A percentile compares a stretch with the other conserved stretches of the same genome.
Conservation (phyloP, 2,888 invertebrate species). For the Trimorus sp. region DNA sequence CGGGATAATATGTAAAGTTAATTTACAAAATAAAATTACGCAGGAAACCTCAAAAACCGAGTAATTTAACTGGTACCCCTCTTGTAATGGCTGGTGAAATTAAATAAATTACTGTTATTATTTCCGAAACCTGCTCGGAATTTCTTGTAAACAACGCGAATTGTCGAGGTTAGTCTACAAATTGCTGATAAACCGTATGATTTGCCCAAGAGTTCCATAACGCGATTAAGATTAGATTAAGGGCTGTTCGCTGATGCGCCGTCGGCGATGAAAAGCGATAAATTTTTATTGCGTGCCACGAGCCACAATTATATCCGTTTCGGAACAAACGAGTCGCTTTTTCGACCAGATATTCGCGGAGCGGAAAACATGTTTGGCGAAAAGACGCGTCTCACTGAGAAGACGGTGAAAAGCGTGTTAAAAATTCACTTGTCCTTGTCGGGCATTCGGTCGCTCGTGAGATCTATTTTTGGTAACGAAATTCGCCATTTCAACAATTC, state of each 20-base stretch:
- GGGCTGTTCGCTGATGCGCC: background rate
- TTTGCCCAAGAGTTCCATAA: background rate
- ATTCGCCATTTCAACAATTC: too few species aligned
- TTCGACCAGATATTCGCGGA: too few species aligned
- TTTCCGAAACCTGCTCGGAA: conserved; percentile 12
- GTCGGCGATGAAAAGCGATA: background rate
- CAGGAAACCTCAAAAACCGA: conserved; percentile 31
- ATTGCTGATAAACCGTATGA: conserved; percentile 5
- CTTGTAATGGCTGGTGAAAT: conserved; percentile 23
- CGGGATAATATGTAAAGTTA: too few species aligned
- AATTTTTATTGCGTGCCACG: background rate
- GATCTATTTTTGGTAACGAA: too few species aligned
- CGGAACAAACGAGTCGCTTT: too few species aligned
- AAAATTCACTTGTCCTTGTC: too few species aligned
- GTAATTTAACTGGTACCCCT: conserved; percentile 28
- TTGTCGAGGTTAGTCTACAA: background rate
- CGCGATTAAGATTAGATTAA: background rate
- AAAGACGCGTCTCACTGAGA: too few species aligned
- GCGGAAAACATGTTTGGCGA: too few species aligned
- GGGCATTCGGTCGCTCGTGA: too few species aligned
- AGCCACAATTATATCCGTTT: too few species aligned
- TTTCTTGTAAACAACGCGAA: conserved; percentile 29
- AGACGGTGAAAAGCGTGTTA: too few species aligned
- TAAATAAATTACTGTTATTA: conserved; percentile 30
- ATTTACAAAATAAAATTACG: conserved; percentile 39